Percentiles rank a stretch among this genome's conserved stretches.
Conservation (phyloP, 2,888 invertebrate species). For the Congeria kusceri region DNA sequence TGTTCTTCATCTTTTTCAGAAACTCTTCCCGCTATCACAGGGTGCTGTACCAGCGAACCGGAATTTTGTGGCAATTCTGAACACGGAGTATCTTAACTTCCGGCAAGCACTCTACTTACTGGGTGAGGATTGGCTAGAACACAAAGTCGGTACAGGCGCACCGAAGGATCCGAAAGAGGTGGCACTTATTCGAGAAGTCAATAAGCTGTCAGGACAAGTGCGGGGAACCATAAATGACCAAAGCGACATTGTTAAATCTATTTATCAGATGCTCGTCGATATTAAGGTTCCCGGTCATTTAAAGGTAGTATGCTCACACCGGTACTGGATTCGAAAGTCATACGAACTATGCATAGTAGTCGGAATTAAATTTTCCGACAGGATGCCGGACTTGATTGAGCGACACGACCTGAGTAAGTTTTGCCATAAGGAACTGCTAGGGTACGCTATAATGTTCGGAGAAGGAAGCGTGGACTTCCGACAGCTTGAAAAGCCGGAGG, state of each 20-base stretch:
- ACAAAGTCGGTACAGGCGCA: conserved; percentile 41
- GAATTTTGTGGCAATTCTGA: conserved; percentile 27
- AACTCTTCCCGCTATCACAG: neutral
- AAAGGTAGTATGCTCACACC: conserved; percentile 44
- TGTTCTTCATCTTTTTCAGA: neutral
- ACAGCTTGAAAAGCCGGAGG: conserved; percentile 31
- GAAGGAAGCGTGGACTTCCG: conserved; percentile 34
- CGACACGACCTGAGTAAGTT: conserved; percentile 60
- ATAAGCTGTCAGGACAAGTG: conserved; percentile 10
- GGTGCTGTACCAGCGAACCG: neutral
- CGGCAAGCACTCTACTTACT: conserved; percentile 11
- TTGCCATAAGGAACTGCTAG: conserved; percentile 50
- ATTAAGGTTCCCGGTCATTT: conserved; percentile 46
- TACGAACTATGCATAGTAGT: conserved; percentile 32
- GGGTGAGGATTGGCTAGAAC: conserved; percentile 45
- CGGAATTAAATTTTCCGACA: conserved; percentile 41
- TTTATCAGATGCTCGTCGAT: conserved; percentile 38
- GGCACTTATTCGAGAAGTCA: conserved; percentile 27
- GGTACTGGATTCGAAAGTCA: conserved; percentile 46
- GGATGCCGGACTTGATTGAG: conserved; percentile 30
- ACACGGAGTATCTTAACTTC: conserved; percentile 18
- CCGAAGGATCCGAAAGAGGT: conserved; percentile 46
- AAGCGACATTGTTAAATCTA: neutral
- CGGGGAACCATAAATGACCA: conserved; percentile 1
- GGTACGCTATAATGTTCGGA: conserved; percentile 61